phyloP scores from a whole-genome alignment of 2,888 invertebrate genomes.

The Thecophora atra region DNA sequence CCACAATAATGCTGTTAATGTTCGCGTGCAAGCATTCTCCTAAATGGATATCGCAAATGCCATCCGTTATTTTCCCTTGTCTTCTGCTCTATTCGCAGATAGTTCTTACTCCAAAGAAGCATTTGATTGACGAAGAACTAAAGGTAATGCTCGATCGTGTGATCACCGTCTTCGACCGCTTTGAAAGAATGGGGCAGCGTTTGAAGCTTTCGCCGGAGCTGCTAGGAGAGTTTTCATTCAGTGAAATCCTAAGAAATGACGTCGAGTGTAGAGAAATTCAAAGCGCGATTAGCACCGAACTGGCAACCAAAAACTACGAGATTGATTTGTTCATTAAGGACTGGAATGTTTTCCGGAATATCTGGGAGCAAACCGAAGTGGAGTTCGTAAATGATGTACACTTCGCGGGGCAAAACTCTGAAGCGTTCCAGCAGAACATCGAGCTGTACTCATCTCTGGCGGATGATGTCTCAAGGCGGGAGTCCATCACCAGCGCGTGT shows the following conservation, averaged over 20 bases:
- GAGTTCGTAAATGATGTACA: constrained; percentile 75
- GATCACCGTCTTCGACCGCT: constrained; percentile 72
- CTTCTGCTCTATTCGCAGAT: too few species aligned
- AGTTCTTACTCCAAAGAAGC: constrained; percentile 72
- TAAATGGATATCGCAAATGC: background rate
- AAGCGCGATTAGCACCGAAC: constrained; percentile 67
- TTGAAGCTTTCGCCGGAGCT: constrained; percentile 70
- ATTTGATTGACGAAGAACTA: constrained; percentile 72
- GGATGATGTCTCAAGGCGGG: constrained; percentile 81
- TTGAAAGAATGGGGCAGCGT: constrained; percentile 76
- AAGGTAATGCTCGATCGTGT: constrained; percentile 74
- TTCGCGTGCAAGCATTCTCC: too few species aligned
- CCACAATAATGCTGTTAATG: too few species aligned
- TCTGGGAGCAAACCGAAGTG: constrained; percentile 86
- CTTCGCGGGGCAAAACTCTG: constrained; percentile 74
- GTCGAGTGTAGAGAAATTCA: constrained; percentile 72
- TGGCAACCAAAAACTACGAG: constrained; percentile 63
- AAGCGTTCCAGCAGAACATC: constrained; percentile 81
- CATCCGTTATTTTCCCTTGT: background rate
- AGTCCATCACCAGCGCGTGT: constrained; percentile 80
- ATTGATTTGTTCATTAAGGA: constrained; percentile 71
- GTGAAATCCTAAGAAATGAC: constrained; percentile 71
- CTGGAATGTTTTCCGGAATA: constrained; percentile 82
- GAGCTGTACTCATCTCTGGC: constrained; percentile 80
- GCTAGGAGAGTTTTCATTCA: constrained; percentile 69